Evolutionary conservation across 2,888 invertebrate genomes (phyloP).

Genomic region (Cephus runcator): DNA sequence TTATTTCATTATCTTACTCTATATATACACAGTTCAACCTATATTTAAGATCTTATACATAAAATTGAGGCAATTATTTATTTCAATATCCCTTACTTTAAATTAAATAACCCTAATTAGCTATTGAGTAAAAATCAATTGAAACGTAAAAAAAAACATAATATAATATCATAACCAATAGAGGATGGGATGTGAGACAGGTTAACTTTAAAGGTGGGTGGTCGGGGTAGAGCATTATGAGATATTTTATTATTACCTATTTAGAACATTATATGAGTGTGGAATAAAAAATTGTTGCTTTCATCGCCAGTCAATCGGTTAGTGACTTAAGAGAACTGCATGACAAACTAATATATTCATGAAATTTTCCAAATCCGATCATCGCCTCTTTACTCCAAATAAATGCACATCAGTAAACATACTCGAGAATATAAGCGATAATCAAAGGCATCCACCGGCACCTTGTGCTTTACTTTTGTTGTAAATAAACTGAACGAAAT

Average conservation of each 20-base stretch:
- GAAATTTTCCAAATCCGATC: not conserved
- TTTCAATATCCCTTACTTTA: not conserved
- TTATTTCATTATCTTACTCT: not conserved
- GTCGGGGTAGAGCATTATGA: conserved; percentile 6
- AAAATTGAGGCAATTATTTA: not conserved
- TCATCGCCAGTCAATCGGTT: not conserved
- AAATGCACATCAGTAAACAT: not conserved
- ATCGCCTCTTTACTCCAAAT: not conserved
- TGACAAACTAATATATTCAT: not conserved
- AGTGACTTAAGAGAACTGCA: not conserved
- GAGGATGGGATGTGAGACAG: not conserved
- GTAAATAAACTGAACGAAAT: not conserved
- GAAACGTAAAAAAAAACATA: not conserved
- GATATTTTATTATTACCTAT: not conserved
- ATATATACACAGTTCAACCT: not conserved
- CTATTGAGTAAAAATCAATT: not conserved
- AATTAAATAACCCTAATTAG: not conserved
- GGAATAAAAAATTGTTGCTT: not conserved
- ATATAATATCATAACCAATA: not conserved
- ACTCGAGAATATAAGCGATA: not conserved
- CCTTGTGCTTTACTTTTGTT: not conserved
- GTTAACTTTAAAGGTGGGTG: conserved; percentile 15
- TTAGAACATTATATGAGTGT: not conserved
- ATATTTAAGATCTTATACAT: not conserved
- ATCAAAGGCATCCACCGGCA: not conserved